These are phyloP conservation scores for Ganaspis brasiliensis DNA, from an alignment of 2,888 invertebrate species.

Conservation along the genomic window DNA sequence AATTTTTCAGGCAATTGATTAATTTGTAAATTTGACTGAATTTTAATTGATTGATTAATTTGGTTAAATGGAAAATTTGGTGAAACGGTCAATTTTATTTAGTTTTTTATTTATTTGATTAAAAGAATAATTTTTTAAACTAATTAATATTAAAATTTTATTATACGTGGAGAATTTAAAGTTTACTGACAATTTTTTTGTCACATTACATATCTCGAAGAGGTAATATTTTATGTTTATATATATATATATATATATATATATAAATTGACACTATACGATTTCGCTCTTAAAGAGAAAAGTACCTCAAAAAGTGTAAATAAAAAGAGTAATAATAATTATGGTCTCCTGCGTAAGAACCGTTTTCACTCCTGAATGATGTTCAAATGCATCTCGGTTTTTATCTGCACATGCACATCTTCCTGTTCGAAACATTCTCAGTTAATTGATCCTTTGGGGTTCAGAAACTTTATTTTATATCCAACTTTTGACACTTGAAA, in stretches of 20 bases:
- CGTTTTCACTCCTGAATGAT: slow-evolving; percentile 25
- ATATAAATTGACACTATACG: neutral
- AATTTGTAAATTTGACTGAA: too few species aligned
- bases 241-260: neutral
- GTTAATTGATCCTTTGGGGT: slow-evolving; percentile 19
- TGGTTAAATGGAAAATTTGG: too few species aligned
- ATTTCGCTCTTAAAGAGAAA: slow-evolving; percentile 21
- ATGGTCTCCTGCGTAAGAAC: slow-evolving; percentile 14
- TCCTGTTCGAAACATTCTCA: neutral
- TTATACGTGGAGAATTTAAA: too few species aligned
- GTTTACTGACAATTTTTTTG: too few species aligned
- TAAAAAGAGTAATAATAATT: slow-evolving; percentile 19
- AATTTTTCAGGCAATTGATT: too few species aligned
- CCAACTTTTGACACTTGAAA: slow-evolving; percentile 4
- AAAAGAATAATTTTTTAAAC: too few species aligned
- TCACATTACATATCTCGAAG: too few species aligned
- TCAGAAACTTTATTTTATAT: slow-evolving; percentile 21
- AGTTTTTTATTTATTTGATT: too few species aligned
- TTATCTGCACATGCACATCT: neutral
- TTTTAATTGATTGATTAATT: too few species aligned
- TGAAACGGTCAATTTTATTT: too few species aligned
- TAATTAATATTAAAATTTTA: too few species aligned
- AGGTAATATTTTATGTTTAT: neutral
- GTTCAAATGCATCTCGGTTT: slow-evolving; percentile 14
- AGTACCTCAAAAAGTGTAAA: neutral